Conservation (phyloP, 2,113 vertebrate genomes). For the Rhinolophus sinicus region DNA sequence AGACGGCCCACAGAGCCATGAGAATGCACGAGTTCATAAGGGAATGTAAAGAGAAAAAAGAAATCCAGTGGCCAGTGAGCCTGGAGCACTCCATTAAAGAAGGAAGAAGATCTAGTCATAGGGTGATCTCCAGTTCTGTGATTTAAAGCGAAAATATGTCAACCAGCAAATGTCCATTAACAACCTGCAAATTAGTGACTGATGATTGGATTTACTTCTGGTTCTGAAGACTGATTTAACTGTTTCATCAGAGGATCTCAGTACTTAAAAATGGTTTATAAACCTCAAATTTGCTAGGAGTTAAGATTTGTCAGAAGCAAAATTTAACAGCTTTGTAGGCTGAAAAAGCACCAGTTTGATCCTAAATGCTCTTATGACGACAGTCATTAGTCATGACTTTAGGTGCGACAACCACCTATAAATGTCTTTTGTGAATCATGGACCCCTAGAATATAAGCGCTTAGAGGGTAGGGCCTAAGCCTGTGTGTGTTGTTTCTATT, state of each 20-base stretch:
- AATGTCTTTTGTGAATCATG: neutral
- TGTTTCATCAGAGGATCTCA: neutral
- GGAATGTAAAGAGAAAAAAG: neutral
- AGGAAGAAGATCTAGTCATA: neutral
- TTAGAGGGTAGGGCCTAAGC: neutral
- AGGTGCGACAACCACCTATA: neutral
- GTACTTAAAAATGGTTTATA: neutral
- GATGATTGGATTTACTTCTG: neutral
- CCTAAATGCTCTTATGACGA: conserved; percentile 1
- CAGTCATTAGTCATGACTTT: neutral
- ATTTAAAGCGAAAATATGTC: neutral
- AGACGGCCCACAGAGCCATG: neutral
- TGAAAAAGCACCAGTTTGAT: neutral
- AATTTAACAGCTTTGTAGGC: neutral
- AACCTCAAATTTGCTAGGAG: neutral
- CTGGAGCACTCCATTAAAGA: neutral
- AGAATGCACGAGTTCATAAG: neutral
- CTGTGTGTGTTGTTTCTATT: neutral
- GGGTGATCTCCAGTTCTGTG: neutral
- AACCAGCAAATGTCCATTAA: neutral
- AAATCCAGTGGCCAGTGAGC: neutral
- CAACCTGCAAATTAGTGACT: neutral
- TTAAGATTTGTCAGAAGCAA: conserved; percentile 8
- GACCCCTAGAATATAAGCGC: neutral
- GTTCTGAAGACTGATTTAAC: neutral